Conservation (phyloP, 2,797 vertebrate species). For the Coracias cyanogaster region DNA sequence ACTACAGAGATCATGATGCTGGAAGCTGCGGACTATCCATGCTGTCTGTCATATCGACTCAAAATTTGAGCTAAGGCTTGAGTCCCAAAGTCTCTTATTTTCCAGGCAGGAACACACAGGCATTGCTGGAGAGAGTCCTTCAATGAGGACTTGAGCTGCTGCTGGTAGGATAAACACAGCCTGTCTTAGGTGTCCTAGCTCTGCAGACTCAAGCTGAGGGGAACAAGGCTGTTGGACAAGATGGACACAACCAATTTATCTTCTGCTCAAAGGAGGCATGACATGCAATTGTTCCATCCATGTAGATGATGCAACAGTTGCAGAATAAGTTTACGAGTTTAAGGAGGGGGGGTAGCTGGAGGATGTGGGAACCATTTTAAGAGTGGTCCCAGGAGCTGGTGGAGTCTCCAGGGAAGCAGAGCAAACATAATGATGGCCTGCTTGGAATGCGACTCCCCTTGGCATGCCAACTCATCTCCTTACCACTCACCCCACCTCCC, state of each 20-base stretch:
- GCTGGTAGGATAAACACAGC: not conserved
- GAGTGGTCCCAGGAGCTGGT: not conserved
- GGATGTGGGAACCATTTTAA: not conserved
- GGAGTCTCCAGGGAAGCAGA: not conserved
- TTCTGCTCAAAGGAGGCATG: not conserved
- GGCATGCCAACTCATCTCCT: accelerated
- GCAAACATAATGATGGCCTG: not conserved
- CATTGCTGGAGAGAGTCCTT: not conserved
- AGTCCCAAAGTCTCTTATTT: not conserved
- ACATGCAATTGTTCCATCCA: not conserved
- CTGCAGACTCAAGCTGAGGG: not conserved
- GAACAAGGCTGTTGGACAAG: not conserved
- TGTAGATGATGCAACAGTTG: not conserved
- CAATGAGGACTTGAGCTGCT: not conserved
- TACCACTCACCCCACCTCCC: not conserved
- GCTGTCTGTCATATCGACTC: not conserved
- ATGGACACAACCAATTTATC: accelerated
- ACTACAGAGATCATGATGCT: not conserved
- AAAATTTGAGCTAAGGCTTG: not conserved
- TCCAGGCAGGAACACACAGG: not conserved
- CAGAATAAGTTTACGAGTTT: not conserved
- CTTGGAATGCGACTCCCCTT: not conserved
- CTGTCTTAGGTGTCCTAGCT: not conserved
- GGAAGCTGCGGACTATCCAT: not conserved
- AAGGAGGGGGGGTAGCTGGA: not conserved